These are phyloP conservation scores for Pyrochroa serraticornis DNA, from an alignment of 2,888 invertebrate species.

Conservation along the genomic window DNA sequence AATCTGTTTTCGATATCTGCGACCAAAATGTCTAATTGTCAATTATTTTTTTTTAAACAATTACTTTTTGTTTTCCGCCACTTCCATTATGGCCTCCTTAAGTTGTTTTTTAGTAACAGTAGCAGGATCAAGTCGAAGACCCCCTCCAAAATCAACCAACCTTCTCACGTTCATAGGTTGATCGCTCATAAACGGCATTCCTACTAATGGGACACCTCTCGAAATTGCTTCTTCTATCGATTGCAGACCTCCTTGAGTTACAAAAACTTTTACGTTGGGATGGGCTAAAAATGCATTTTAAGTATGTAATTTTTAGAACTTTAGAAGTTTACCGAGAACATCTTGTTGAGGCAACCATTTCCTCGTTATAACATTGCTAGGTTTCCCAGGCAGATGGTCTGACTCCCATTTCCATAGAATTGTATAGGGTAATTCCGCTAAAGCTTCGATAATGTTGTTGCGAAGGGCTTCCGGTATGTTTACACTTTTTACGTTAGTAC, in stretches of 20 bases:
- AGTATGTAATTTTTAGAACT: background rate
- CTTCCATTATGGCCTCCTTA: conserved; percentile 39
- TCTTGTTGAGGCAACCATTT: conserved; percentile 61
- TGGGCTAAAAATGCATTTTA: conserved; percentile 27
- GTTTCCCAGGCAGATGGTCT: conserved; percentile 48
- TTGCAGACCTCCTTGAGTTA: conserved; percentile 37
- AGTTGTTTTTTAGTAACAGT: conserved; percentile 25
- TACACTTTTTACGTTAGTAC: conserved; percentile 54
- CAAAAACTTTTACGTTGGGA: conserved; percentile 34
- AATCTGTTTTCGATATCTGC: conserved; percentile 1
- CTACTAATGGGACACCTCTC: conserved; percentile 33
- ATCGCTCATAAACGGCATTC: conserved; percentile 36
- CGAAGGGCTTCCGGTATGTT: conserved; percentile 49
- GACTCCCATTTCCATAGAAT: conserved; percentile 59
- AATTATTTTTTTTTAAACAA: conserved; percentile 4
- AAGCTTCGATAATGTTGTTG: conserved; percentile 49
- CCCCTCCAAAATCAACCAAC: conserved; percentile 39
- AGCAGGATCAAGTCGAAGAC: background rate
- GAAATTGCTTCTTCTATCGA: conserved; percentile 36
- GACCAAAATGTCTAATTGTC: background rate
- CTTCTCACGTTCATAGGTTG: conserved; percentile 37
- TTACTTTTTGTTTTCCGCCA: conserved; percentile 43
- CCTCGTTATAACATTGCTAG: conserved; percentile 53
- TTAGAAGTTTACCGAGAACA: conserved; percentile 50
- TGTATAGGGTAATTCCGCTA: conserved; percentile 54